Evolutionary conservation across 2,888 invertebrate genomes (phyloP), one percentile per base, ranked within the genome.

Genomic region (Tribolium freemani): DNA sequence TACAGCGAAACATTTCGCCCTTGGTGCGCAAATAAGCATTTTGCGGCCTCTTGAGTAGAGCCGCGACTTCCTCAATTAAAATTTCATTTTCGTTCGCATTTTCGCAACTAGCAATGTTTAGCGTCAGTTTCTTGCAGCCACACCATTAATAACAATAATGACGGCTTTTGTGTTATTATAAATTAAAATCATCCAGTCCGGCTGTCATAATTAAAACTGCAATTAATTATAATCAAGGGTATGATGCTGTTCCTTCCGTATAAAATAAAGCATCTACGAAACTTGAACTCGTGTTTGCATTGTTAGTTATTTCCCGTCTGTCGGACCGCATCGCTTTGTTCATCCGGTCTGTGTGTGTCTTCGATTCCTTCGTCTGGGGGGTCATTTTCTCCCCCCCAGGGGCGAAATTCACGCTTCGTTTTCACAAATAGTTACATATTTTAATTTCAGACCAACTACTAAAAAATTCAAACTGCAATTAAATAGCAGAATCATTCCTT

Each of bases 141-240:
- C 66, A 8, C 44, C 60, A 58, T 69, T 69, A 69, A 67, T 67
- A 61, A 50, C 13, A 58, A 58, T 60, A 69, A 69, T 51, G 51
- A 60, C 44, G 60, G 46, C 46, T 44, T 58, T 60, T 26, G 66
- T 66, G 44, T 48, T 57, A 67, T 67, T 67, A 67, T 67, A 67
- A 67, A 67, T 67, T 56, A 67, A 67, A 57, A 67, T 56, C 56
- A 57, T 30, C 67, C 67, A 50, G 45, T 38, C 57, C 56, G 78
- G 75, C 69, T 76, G 76, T 61, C 56, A 54, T 70, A 68, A 69
- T 74, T 72, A 74, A 69, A 63, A 61, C 68, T 56, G 53, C 57
- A 68, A 68, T 74, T 74, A 72, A 71, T 72, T 71, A 63, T 69
- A 72, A 72, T 72, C 54, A 69, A 61, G 69, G 64, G 63, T 54